These are phyloP conservation scores for Agrochola litura DNA, from an alignment of 2,888 invertebrate species.

Conservation along the genomic window DNA sequence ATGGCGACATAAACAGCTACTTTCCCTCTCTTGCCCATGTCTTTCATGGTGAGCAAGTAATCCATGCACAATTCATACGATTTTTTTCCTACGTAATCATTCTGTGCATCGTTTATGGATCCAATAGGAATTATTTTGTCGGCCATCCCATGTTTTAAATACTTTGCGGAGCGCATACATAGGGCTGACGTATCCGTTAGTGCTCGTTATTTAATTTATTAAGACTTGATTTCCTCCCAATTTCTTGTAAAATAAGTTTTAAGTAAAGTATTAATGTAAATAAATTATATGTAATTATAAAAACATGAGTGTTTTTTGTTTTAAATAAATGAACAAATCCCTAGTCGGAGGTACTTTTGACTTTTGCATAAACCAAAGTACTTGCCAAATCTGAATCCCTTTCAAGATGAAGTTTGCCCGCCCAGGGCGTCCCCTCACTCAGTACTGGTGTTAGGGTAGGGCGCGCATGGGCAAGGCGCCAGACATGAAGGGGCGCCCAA, in stretches of 20 bases:
- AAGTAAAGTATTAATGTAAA: constrained; percentile 15
- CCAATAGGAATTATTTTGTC: no score
- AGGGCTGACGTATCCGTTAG: background rate
- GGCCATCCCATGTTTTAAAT: background rate
- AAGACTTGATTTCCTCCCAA: background rate
- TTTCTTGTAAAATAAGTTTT: background rate
- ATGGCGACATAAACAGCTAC: background rate
- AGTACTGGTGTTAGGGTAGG: no score
- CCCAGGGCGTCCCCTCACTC: no score
- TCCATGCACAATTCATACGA: background rate
- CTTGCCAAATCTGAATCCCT: background rate
- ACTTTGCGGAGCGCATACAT: background rate
- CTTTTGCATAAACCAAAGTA: background rate
- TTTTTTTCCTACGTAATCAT: background rate
- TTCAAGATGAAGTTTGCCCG: background rate
- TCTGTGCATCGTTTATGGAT: no score
- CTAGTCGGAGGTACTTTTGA: background rate
- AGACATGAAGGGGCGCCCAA: no score
- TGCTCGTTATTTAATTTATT: background rate
- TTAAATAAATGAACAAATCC: background rate
- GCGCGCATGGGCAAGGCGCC: no score
- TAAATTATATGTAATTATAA: constrained; percentile 8
- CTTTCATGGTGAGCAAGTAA: background rate
- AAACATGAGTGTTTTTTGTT: background rate
- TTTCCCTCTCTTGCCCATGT: background rate